Evolutionary conservation across 1,140 invertebrate species (phyloP).

Genomic region (Drosophila pandora): DNA sequence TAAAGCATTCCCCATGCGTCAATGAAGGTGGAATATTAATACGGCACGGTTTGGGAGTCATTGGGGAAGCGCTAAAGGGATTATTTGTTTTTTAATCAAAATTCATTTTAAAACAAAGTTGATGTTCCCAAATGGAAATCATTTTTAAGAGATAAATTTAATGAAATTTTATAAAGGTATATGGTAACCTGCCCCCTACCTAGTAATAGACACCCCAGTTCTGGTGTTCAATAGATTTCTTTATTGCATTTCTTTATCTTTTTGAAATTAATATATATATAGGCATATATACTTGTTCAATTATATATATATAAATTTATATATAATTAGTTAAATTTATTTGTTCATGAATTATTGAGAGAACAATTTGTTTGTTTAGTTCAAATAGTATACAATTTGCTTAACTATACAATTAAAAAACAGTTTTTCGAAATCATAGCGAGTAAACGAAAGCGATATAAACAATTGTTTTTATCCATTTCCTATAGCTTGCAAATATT

Average conservation of each 20-base stretch:
- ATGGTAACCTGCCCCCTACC: too few species aligned
- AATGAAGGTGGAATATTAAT: constrained; percentile 10
- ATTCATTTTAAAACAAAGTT: background rate
- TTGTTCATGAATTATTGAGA: constrained; percentile 78
- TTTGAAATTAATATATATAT: constrained; percentile 56
- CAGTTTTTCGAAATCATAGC: constrained; percentile 58
- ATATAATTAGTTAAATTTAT: constrained; percentile 69
- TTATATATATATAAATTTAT: constrained; percentile 66
- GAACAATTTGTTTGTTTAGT: constrained; percentile 69
- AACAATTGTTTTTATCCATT: constrained; percentile 53
- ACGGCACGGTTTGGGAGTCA: background rate
- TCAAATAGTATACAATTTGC: constrained; percentile 80
- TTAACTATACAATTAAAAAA: constrained; percentile 81
- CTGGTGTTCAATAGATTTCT: constrained; percentile 79
- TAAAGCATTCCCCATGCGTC: constrained; percentile 26
- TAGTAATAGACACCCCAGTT: background rate
- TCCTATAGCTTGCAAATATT: constrained; percentile 43
- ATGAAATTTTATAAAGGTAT: too few species aligned
- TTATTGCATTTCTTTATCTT: constrained; percentile 70
- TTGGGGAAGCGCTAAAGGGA: background rate
- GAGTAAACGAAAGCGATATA: constrained; percentile 53
- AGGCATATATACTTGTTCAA: constrained; percentile 45
- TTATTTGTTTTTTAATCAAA: background rate
- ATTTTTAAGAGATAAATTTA: too few species aligned
- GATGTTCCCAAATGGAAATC: background rate